Evolutionary conservation across 2,797 vertebrate species (phyloP), one percentile per base, ranked within the genome.

Genomic region (Sebastes diploproa): DNA sequence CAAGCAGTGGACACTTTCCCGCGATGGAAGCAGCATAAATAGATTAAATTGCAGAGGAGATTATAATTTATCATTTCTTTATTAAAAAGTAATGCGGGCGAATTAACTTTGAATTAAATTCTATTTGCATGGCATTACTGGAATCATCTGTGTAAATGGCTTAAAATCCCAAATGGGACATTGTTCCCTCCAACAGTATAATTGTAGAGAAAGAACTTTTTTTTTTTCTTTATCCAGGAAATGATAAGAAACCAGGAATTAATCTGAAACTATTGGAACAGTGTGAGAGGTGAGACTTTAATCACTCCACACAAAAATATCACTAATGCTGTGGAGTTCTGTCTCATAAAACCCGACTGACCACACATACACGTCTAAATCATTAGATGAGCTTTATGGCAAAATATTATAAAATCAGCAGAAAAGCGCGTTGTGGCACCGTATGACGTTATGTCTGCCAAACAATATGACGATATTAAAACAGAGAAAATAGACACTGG

Each of bases 91-190:
- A 95, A 96, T 95, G 92, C 92, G 75, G 90, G 89, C 81, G 91
- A 95, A 95, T 95, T 95, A 95, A 94, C 94, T 96, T 95, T 94
- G 94, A 95, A 96, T 95, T 92, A 95, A 95, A 96, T 95, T 95
- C 92, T 95, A 95, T 96, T 96, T 96, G 95, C 95, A 92, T 91
- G 91, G 94, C 86, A 94, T 96, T 95, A 95, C 90, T 83, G 93
- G 93, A 95, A 92, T 95, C 93, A 90, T 95, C 95, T 95, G 93
- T 95, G 94, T 95, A 96, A 96, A 96, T 94, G 93, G 92, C 91
- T 93, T 70, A 89, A 95, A 95, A 95, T 95, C 94, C 94, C 95
- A 83, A 87, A 94, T 92, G 95, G 94, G 94, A 94, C 91, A 88
- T 89, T 82, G 80, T 84, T 94, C 91, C 89, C 77, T 88, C 83